A percentile compares a stretch with the other conserved stretches of the same genome.
phyloP scores from a whole-genome alignment of 2,113 vertebrate species.

The Antigone vipio region DNA sequence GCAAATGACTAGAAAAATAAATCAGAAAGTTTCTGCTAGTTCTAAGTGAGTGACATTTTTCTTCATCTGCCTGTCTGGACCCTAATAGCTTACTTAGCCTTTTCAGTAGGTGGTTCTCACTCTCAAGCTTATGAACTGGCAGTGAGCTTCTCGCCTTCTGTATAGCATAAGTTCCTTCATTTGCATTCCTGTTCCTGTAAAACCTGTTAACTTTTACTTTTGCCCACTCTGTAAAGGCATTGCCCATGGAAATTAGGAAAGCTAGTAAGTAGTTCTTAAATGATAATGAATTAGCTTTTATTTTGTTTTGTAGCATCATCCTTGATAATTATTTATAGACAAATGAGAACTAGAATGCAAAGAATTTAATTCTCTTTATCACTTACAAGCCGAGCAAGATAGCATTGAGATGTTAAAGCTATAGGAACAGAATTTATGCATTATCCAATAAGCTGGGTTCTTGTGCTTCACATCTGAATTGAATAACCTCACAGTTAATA shows the following conservation, averaged over 20 bases:
- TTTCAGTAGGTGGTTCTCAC: background rate
- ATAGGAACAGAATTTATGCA: background rate
- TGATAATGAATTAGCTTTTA: background rate
- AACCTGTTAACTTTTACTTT: background rate
- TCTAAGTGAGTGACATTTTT: background rate
- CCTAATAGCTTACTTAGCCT: background rate
- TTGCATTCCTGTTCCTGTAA: background rate
- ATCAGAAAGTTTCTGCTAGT: background rate
- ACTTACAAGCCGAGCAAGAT: background rate
- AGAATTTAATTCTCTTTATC: background rate
- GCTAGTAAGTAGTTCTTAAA: background rate
- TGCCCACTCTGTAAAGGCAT: background rate
- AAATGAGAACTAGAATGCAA: background rate
- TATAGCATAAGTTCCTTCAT: background rate
- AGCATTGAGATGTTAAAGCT: background rate
- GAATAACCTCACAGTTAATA: constrained; percentile 39
- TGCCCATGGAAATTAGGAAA: background rate
- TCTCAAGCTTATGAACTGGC: background rate
- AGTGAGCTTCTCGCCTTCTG: background rate
- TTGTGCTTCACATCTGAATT: constrained; percentile 23
- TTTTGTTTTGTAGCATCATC: background rate
- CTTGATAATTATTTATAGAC: background rate
- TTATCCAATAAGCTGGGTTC: background rate
- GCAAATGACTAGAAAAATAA: background rate
- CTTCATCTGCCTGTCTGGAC: background rate